Base-by-base conservation (phyloP, 2,797 vertebrate genomes). In the Hoplostethus atlanticus region DNA sequence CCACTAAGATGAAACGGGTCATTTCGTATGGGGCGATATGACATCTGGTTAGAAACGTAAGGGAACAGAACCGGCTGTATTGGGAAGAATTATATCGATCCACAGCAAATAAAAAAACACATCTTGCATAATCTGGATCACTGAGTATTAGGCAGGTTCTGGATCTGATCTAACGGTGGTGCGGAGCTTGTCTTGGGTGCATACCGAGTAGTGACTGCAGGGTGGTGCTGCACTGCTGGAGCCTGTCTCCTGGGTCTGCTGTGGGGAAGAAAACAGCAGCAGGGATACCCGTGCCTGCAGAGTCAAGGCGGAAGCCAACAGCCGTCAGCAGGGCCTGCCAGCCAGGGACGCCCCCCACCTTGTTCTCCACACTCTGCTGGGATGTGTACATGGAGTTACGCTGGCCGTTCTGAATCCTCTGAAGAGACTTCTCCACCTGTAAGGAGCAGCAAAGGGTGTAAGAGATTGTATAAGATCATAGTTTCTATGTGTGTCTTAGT, bases 331-430 rank as follows among this genome's bases (percentile, higher is more conserved):
- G 94, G 0, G 97, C 96, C 94, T 99, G 98, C 98, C 98, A 99
- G 80, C 98, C 98, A 0, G 97, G 97, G 58, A 98, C 96, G 1
- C 98, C 98, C 0, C 97, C 96, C 55, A 99, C 98, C 88, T 99
- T 99, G 77, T 99, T 99, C 92, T 99, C 98, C 82, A 99, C 98
- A 0, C 98, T 99, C 89, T 99, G 98, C 83, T 99, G 98, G 42
- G 98, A 99, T 0, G 98, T 99, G 61, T 99, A 99, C 98, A 99
- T 99, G 85, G 98, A 98, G 59, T 99, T 99, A 73, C 96, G 96
- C 91, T 99, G 98, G 71, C 98, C 97, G 0, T 97, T 98, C 94
- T 99, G 98, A 89, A 99, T 99, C 75, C 98, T 95, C 94, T 99
- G 98, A 80, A 99, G 88, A 1, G 98, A 99, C 84, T 99, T 99